These are phyloP conservation scores for Sminthopsis crassicaudata DNA, from an alignment of 2,113 vertebrate species.

Conservation along the genomic window DNA sequence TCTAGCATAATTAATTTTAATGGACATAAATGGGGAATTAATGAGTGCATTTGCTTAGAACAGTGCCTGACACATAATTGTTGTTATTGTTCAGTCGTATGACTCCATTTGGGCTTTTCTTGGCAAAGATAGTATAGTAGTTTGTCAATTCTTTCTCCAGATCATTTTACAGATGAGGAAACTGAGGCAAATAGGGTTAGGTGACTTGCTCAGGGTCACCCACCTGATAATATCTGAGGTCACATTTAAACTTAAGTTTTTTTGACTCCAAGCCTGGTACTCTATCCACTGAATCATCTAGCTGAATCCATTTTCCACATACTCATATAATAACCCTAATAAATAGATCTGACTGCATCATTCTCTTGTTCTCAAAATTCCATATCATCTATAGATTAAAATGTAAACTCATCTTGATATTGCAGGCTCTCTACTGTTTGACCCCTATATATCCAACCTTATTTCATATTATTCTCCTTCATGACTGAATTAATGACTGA, in stretches of 20 bases:
- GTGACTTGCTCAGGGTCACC: too few relatives aligned
- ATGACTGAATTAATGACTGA: background rate
- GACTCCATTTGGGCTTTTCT: too few relatives aligned
- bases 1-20: too few relatives aligned
- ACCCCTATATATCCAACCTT: background rate
- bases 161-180: too few relatives aligned
- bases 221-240: background rate
- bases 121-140: too few relatives aligned
- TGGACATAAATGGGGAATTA: too few relatives aligned
- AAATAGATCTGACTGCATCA: background rate
- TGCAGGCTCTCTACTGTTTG: background rate
- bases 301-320: background rate
- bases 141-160: too few relatives aligned
- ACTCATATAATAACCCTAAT: background rate
- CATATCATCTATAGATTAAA: background rate
- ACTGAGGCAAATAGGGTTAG: too few relatives aligned
- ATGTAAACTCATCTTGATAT: background rate
- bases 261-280: background rate
- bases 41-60: too few relatives aligned
- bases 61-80: too few relatives aligned
- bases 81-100: too few relatives aligned
- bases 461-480: background rate
- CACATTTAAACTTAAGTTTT: background rate
- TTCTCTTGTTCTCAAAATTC: background rate
- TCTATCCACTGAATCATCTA: background rate